These are phyloP conservation scores for Choristoneura rosaceana DNA, from an alignment of 2,888 invertebrate genomes.

Conservation along the genomic window DNA sequence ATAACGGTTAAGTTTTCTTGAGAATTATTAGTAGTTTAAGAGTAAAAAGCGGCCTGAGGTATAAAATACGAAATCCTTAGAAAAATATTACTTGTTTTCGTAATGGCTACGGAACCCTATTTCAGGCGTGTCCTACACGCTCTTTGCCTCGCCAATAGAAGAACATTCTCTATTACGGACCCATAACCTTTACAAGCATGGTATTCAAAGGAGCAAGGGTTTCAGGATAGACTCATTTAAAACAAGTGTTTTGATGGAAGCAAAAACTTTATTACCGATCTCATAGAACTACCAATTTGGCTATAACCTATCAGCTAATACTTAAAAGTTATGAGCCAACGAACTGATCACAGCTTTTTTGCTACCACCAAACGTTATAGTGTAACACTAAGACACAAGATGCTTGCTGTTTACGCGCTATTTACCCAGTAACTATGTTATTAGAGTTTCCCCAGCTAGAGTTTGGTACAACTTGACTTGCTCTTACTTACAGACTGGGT, in stretches of 20 bases:
- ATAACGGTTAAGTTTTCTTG: too few relatives aligned
- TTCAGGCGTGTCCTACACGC: too few relatives aligned
- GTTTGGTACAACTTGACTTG: slow-evolving; percentile 22
- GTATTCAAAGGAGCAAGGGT: background rate
- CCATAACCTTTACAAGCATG: background rate
- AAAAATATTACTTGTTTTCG: too few relatives aligned
- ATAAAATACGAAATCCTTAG: too few relatives aligned
- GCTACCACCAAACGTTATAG: slow-evolving; percentile 40
- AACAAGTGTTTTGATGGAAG: slow-evolving; percentile 41
- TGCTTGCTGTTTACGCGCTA: slow-evolving; percentile 29
- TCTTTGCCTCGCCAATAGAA: too few relatives aligned
- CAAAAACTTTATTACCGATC: slow-evolving; percentile 37
- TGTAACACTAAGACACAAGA: slow-evolving; percentile 38
- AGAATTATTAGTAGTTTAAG: too few relatives aligned
- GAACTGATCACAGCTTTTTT: slow-evolving; percentile 33
- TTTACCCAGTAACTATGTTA: slow-evolving; percentile 33
- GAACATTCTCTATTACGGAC: too few relatives aligned
- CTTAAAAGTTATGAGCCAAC: slow-evolving; percentile 27
- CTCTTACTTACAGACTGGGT: slow-evolving; percentile 23
- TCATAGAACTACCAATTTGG: slow-evolving; percentile 29
- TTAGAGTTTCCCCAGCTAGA: slow-evolving; percentile 32
- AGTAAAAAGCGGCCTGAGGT: too few relatives aligned
- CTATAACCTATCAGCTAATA: slow-evolving; percentile 19
- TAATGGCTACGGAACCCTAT: too few relatives aligned
- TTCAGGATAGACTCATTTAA: slow-evolving; percentile 20